Conservation (phyloP, 2,797 vertebrate genomes). For the Neostethus bicornis region DNA sequence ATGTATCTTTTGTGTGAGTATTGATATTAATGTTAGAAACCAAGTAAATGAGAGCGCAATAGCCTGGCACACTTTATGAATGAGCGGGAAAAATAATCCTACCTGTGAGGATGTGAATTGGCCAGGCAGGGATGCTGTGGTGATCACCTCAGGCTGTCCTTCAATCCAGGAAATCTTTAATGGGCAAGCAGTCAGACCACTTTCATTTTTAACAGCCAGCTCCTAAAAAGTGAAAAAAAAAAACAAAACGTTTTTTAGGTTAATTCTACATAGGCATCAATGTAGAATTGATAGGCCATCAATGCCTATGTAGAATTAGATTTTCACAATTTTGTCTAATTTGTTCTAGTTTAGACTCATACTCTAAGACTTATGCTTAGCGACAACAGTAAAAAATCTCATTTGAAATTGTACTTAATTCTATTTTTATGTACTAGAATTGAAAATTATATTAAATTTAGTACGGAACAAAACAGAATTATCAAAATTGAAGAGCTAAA, state of each 20-base stretch:
- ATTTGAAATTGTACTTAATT: background rate
- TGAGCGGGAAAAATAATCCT: constrained; percentile 31
- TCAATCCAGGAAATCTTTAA: constrained; percentile 95
- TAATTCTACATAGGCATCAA: constrained; percentile 10
- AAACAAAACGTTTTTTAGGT: background rate
- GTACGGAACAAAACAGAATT: background rate
- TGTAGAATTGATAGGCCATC: too few species aligned
- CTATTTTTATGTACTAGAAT: background rate
- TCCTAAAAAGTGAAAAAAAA: constrained; percentile 80
- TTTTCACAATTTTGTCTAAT: too few species aligned
- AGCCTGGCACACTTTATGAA: constrained; percentile 25
- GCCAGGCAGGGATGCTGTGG: constrained; percentile 50
- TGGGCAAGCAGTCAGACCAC: constrained; percentile 86
- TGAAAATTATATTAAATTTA: background rate
- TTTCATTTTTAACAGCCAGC: constrained; percentile 91
- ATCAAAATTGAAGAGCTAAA: too few species aligned
- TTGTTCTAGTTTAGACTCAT: too few species aligned
- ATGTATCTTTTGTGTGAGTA: constrained; percentile 51
- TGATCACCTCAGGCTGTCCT: constrained; percentile 79
- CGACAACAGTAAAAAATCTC: too few species aligned
- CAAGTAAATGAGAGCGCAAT: constrained; percentile 36
- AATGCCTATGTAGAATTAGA: too few species aligned
- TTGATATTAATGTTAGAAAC: constrained; percentile 64
- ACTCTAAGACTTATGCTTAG: too few species aligned
- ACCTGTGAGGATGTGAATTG: constrained; percentile 80